phyloP scores from a whole-genome alignment of 2,888 invertebrate genomes.

The Hemistola chrysoprasaria region DNA sequence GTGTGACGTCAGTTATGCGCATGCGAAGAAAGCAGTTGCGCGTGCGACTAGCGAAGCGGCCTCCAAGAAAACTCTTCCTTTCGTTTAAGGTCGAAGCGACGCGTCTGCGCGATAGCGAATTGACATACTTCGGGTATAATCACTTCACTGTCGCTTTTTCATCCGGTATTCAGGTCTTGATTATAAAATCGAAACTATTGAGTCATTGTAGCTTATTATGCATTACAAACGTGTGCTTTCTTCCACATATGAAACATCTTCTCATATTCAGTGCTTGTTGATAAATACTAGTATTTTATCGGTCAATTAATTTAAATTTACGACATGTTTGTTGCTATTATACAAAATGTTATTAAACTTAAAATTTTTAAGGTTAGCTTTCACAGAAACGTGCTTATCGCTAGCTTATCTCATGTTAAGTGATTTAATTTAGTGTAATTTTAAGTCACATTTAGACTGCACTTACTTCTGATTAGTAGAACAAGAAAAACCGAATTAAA shows the following conservation, averaged over 20 bases:
- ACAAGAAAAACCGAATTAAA: no score
- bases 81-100: slow-evolving; percentile 67
- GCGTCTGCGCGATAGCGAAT: slow-evolving; percentile 78
- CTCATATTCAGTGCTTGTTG: neutral
- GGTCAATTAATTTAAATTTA: no score
- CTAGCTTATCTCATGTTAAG: no score
- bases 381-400: no score
- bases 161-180: slow-evolving; percentile 71
- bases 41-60: slow-evolving; percentile 48
- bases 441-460: no score
- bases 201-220: slow-evolving; percentile 56
- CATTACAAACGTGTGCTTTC: slow-evolving; percentile 40
- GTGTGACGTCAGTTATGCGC: slow-evolving; percentile 71
- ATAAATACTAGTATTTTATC: no score
- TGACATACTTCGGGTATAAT: slow-evolving; percentile 65
- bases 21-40: slow-evolving; percentile 77
- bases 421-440: no score
- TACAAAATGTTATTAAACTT: no score
- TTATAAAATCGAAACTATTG: slow-evolving; percentile 73
- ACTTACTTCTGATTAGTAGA: no score
- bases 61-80: slow-evolving; percentile 66
- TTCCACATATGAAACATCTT: slow-evolving; percentile 20
- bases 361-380: no score
- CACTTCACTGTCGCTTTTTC: slow-evolving; percentile 65
- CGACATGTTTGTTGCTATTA: no score